Base-by-base conservation (phyloP, 2,888 invertebrate genomes). In the Cataglyphis albicans region DNA sequence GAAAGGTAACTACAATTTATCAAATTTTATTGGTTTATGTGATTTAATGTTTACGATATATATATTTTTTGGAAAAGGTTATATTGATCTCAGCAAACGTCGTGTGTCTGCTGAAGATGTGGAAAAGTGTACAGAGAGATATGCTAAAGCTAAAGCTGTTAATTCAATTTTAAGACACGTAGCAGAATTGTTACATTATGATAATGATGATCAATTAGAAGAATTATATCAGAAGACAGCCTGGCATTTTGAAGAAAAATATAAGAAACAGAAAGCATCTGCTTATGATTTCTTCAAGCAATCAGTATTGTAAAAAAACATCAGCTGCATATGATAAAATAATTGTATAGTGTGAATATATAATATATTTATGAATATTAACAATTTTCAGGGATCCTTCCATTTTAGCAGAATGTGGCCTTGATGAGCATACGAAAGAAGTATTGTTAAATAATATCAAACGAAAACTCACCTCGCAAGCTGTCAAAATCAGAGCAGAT, bases 271-370 rank as follows among this genome's bases (percentile, higher is more conserved):
- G 92, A 98, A 99, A 95, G 98, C 99, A 0, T 98, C 98, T 3
- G 98, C 99, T 52, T 99, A 99, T 95, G 99, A 99, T 94, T 98
- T 98, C 91, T 99, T 99, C 95, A 99, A 99, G 95, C 99, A 99
- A 95, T 98, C 99, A 89, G 99, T 99, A 73, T 96, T 97, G 98
- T 98, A 95, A 96, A 97, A 96, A 57, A 0, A 59, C 12, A n/a
- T 12, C 9, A 74, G n/a, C 2, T 48, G 15, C 68, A 10, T 25
- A n/a, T 12, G 12, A 18, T 32, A 35, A 63, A 63, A 12, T 44
- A 35, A 2, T 57, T 10, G 0, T 3, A 2, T 41, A 6, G 18
- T 35, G 12, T 41, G 4, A 1, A 21, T 12, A 21, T 35, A 35
- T 35, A 65, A 10, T 29, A 52, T n/a, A 67, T 63, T 61, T 55